Evolutionary conservation across 2,888 invertebrate genomes (phyloP), one percentile per base, ranked within the genome.

Genomic region (Ptycholaimellus sp.): DNA sequence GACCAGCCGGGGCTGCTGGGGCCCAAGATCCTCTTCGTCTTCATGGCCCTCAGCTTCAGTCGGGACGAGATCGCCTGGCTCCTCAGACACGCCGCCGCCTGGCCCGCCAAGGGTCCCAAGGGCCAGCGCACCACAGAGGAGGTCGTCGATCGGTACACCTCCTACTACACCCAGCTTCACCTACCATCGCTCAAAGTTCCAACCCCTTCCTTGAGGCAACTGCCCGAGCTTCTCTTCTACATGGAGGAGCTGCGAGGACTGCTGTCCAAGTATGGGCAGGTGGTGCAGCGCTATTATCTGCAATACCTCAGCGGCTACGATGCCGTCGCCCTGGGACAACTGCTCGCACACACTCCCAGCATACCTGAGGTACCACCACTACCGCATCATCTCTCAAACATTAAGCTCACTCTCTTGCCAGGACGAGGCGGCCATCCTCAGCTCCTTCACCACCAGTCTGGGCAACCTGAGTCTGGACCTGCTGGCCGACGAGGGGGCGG

Each of bases 1-100:
- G 96, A 99, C 62, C 90, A 99, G 59, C 96, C 96, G 3, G 90
- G 96, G 1, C 65, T 99, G 18, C 63, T 99, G 30, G 96, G 96
- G 0, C 96, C 96, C 1, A 96, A 99, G 58, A 65, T 65, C 6
- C 67, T 99, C 40, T 72, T 85, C 53, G 80, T 96, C 46, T 81
- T 96, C 57, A 87, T 93, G 71, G 93, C 81, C 0, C 65, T 99
- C 9, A 82, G 83, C 44, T 76, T 83, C 60, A 76, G 90, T 1
- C 70, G 93, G 49, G 96, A 99, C 67, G 96, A 99, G 66, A 79
- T 99, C 16, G 34, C 77, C 35, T 96, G 96, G 96, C 67, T 99
- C 33, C 59, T 99, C 31, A 70, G 96, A 36, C 96, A 99, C 59
- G 79, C 80, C 58, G 85, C 85, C 50, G 87, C 90, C 63, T 85